Base-by-base conservation (phyloP, 1,140 invertebrate genomes). In the Oedothorax gibbosus region DNA sequence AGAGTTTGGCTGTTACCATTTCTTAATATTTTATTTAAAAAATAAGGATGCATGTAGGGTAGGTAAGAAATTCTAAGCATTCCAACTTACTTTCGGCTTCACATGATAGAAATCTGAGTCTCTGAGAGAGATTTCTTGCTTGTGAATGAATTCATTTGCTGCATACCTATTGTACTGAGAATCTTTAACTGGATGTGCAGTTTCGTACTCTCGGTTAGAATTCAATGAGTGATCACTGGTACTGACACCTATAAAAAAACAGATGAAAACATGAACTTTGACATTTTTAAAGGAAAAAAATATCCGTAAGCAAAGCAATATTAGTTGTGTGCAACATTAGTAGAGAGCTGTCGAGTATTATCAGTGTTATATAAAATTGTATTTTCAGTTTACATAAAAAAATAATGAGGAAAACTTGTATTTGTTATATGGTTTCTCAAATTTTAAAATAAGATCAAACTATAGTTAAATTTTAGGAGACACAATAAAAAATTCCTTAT, bases 211-310 rank as follows among this genome's bases (percentile, higher is more conserved):
- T 77, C 85, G 57, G n/a, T 78, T 78, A 50, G 85, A 81, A 57
- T 82, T 86, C 20, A 82, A 69, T 15, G 85, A 86, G 56, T 82
- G 85, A 78, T 86, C 85, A 69, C 78, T 82, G n/a, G 85, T 86
- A 71, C 85, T 86, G n/a, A 86, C 72, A 56, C 78, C 79, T 82
- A 82, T 50, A 71, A 76, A 21, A 69, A 51, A 0, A 54, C 62
- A 62, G 10, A 20, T 53, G 12, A 10, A 49, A 8, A 54, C 3
- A 1, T 2, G 49, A 53, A 56, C 51, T 73, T 73, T 73, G 15
- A 73, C 10, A 54, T 12, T 54, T n/a, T 50, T 35, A 35, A 35
- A 35, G 5, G 35, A 35, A 35, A 35, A n/a, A 35, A 35, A 35
- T 35, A 35, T 35, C 5, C 35, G 5, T n/a, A 35, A 35, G 35